phyloP scores from a whole-genome alignment of 2,113 vertebrate species.

The Calidris pugnax region DNA sequence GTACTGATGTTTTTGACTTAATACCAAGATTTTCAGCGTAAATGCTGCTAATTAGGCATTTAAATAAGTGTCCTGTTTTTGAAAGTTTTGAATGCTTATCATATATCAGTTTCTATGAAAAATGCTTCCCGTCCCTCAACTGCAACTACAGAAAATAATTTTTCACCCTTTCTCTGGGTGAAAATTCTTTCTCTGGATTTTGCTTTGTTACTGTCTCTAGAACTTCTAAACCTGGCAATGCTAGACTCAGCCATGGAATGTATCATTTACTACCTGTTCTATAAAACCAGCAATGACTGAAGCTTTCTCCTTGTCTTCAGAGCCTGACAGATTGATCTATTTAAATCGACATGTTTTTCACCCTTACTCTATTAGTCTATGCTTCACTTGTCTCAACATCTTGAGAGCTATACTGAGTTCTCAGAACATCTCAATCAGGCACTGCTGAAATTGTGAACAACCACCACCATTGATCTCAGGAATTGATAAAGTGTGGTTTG shows the following conservation, averaged over 20 bases:
- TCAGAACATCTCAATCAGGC: conserved; percentile 2
- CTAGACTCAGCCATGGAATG: neutral
- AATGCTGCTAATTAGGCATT: neutral
- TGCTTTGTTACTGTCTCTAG: neutral
- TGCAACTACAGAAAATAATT: neutral
- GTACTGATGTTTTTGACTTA: neutral
- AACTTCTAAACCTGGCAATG: neutral
- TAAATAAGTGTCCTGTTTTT: neutral
- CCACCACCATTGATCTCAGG: neutral
- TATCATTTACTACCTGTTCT: neutral
- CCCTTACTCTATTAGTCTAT: conserved; percentile 27
- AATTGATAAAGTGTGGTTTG: neutral
- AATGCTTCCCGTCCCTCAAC: neutral
- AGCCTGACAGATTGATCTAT: conserved; percentile 32
- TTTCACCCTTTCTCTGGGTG: neutral
- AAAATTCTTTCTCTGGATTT: neutral
- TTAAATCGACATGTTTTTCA: neutral
- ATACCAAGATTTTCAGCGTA: neutral
- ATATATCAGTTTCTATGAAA: neutral
- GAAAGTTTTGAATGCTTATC: neutral
- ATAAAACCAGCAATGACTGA: neutral
- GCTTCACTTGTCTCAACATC: neutral
- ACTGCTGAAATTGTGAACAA: neutral
- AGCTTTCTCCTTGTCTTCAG: neutral
- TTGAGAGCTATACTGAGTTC: neutral